Evolutionary conservation across 2,797 vertebrate species (phyloP).

Genomic region (Clarias pachynema): DNA sequence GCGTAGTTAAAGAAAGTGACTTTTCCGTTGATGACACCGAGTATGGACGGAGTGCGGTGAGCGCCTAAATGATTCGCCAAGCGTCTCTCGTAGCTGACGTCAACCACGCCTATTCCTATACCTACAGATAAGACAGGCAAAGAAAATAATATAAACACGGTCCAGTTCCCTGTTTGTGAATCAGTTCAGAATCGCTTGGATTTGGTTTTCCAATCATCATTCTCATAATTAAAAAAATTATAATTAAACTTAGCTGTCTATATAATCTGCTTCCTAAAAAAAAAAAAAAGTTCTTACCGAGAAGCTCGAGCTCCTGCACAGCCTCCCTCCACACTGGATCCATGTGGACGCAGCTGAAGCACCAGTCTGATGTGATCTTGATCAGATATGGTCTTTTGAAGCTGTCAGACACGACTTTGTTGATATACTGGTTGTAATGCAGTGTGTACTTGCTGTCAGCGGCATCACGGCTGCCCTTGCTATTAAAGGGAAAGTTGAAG

Average conservation of each 20-base stretch:
- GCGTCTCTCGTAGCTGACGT: slow-evolving; percentile 89
- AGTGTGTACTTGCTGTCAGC: slow-evolving; percentile 86
- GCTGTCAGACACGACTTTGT: slow-evolving; percentile 88
- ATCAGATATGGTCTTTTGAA: slow-evolving; percentile 93
- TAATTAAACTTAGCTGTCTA: background rate
- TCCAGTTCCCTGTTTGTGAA: background rate
- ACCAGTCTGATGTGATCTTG: slow-evolving; percentile 97
- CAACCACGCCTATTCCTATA: slow-evolving; percentile 92
- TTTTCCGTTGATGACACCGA: slow-evolving; percentile 90
- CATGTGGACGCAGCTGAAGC: slow-evolving; percentile 96
- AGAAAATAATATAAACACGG: background rate
- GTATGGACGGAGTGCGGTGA: slow-evolving; percentile 91
- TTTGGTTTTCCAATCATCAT: background rate
- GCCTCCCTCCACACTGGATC: slow-evolving; percentile 98
- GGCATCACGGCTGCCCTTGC: slow-evolving; percentile 81
- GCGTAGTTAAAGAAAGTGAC: slow-evolving; percentile 94
- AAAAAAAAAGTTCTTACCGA: slow-evolving; percentile 76
- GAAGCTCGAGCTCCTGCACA: slow-evolving; percentile 87
- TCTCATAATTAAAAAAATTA: background rate
- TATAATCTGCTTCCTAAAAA: background rate
- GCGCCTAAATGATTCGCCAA: slow-evolving; percentile 93
- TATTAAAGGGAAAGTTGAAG: slow-evolving; percentile 91
- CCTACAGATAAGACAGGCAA: slow-evolving; percentile 72
- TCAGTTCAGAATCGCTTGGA: background rate
- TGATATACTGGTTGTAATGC: slow-evolving; percentile 91